phyloP scores from a whole-genome alignment of 1,140 invertebrate species.

The Onthophagus taurus region DNA sequence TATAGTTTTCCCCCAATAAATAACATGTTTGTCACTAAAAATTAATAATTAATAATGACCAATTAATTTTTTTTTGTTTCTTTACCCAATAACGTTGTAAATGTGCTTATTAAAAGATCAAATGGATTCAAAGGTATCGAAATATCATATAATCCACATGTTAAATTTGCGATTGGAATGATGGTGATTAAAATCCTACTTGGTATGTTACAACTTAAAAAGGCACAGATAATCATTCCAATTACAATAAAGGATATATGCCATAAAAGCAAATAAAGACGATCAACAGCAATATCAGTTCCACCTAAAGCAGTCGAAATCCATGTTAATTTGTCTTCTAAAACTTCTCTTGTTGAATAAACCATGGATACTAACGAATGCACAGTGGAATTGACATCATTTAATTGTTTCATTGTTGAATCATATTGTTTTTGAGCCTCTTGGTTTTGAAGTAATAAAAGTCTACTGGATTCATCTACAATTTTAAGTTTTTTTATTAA shows the following conservation, averaged over 20 bases:
- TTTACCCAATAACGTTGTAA: constrained; percentile 26
- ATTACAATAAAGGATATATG: constrained; percentile 30
- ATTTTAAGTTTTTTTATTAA: constrained; percentile 4
- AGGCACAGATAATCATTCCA: constrained; percentile 32
- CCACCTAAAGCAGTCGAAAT: constrained; percentile 45
- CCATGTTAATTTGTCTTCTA: constrained; percentile 49
- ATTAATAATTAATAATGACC: too few relatives aligned
- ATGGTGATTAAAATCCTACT: constrained; percentile 25
- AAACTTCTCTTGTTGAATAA: constrained; percentile 39
- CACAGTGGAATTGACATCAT: constrained; percentile 52
- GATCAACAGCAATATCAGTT: constrained; percentile 30
- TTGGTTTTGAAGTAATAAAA: constrained; percentile 46
- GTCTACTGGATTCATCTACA: constrained; percentile 42
- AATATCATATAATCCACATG: constrained; percentile 22
- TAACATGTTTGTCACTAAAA: too few relatives aligned
- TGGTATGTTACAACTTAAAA: constrained; percentile 25
- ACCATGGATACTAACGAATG: constrained; percentile 44
- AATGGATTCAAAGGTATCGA: constrained; percentile 21
- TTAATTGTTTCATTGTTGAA: constrained; percentile 46
- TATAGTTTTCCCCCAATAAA: too few relatives aligned
- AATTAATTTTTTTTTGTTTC: too few relatives aligned
- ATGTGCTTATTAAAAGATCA: constrained; percentile 16
- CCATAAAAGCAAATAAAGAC: constrained; percentile 29
- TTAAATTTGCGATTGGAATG: constrained; percentile 30
- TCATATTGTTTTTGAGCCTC: constrained; percentile 45